A percentile compares a stretch with the other conserved stretches of the same genome.
Evolutionary conservation across 2,888 invertebrate species (phyloP).

Genomic region (Lepetodrilus schrolli): DNA sequence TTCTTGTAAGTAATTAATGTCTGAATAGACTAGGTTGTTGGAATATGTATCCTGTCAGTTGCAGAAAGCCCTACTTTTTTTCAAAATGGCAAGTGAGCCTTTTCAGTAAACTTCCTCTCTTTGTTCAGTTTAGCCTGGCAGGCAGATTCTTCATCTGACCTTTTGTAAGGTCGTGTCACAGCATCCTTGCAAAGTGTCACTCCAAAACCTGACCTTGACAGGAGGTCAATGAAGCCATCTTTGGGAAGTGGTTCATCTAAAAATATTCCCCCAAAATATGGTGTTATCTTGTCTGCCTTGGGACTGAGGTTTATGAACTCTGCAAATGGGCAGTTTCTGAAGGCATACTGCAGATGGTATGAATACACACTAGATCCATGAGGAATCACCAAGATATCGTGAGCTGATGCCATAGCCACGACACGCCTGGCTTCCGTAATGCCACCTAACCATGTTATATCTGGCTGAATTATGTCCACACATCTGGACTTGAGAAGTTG

Average conservation of each 20-base stretch:
- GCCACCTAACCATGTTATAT: conserved; percentile 74
- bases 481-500: conserved; percentile 66
- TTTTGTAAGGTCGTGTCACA: conserved; percentile 61
- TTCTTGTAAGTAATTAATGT: too few species aligned
- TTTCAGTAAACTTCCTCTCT: conserved; percentile 47
- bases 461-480: conserved; percentile 72
- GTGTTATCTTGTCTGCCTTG: conserved; percentile 64
- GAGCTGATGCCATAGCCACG: conserved; percentile 70
- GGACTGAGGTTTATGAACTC: conserved; percentile 72
- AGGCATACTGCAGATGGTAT: conserved; percentile 72
- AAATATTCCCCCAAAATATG: conserved; percentile 71
- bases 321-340: conserved; percentile 70
- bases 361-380: conserved; percentile 73
- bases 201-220: conserved; percentile 71
- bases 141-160: conserved; percentile 57
- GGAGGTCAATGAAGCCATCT: conserved; percentile 69
- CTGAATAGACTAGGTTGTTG: too few species aligned
- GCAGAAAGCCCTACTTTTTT: too few species aligned
- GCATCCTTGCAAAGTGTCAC: conserved; percentile 63
- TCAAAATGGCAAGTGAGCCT: conserved; percentile 62
- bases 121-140: conserved; percentile 59
- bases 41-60: too few species aligned
- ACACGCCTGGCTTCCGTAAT: conserved; percentile 71
- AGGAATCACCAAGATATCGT: conserved; percentile 68
- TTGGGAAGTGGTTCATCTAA: conserved; percentile 70